These are phyloP conservation scores for Tenebrio molitor DNA, from an alignment of 1,140 invertebrate species.

Conservation along the genomic window DNA sequence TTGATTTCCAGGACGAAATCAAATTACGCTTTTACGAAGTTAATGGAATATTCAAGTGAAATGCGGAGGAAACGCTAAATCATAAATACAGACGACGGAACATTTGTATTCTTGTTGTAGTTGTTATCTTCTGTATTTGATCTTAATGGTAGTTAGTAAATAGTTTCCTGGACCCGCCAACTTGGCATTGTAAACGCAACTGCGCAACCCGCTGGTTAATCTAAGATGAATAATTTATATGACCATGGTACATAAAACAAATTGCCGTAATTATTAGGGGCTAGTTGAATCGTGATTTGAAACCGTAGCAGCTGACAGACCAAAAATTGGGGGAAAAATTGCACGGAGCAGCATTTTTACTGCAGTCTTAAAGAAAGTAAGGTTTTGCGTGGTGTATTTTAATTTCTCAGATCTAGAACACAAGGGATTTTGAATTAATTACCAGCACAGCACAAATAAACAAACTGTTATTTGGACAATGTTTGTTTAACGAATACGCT, in stretches of 20 bases:
- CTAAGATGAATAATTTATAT: slow-evolving; percentile 60
- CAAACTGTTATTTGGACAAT: no score
- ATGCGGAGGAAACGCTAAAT: slow-evolving; percentile 49
- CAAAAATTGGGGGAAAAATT: no score
- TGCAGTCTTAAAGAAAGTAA: no score
- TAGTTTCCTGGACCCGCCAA: slow-evolving; percentile 57
- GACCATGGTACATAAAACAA: slow-evolving; percentile 52
- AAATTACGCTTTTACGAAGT: slow-evolving; percentile 32
- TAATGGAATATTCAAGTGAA: slow-evolving; percentile 39
- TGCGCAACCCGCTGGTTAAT: slow-evolving; percentile 51
- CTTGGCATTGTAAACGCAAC: slow-evolving; percentile 41
- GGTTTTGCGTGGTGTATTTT: no score
- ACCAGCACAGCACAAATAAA: no score
- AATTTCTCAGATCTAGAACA: no score
- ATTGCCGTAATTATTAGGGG: slow-evolving; percentile 52
- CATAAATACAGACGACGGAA: slow-evolving; percentile 51
- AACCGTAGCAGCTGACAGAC: no score
- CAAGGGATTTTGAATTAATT: no score
- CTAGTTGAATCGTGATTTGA: neutral
- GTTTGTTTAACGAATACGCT: no score
- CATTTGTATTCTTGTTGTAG: slow-evolving; percentile 61
- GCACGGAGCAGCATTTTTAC: no score
- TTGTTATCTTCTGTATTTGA: slow-evolving; percentile 62
- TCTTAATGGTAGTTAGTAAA: slow-evolving; percentile 64
- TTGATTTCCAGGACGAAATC: slow-evolving; percentile 9